Evolutionary conservation across 1,140 invertebrate species (phyloP), one percentile per base, ranked within the genome.

Genomic region (Bombus vancouverensis): DNA sequence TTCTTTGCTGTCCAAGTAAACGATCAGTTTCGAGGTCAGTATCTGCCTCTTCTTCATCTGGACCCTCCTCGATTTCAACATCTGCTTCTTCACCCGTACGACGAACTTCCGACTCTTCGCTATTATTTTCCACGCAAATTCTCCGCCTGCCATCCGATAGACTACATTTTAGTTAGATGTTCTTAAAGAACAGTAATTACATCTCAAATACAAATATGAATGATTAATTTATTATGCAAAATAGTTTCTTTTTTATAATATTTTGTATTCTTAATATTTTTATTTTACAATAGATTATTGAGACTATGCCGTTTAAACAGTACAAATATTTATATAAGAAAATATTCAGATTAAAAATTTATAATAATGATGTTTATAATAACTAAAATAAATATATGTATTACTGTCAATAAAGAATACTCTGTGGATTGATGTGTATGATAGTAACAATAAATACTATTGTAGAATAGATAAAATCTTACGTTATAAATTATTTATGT

Each of bases 21-120:
- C 98, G 96, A 95, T 99, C 98, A 32, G 98, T 99, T 95, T 98
- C 98, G 80, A 98, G 95, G 93, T 98, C 98, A 0, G 98, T 98
- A 89, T 98, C 98, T 15, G 98, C 97, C 95, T 98, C 98, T 92
- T 98, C 97, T 96, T 95, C 95, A 18, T 95, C 95, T 13, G 93
- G 92, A 22, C 92, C 93, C 66, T 95, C 95, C 34, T 95, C 95
- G 5, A 94, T 92, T 62, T 95, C 95, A 57, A 93, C 88, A 22
- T 95, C 94, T 6, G 88, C 93, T 39, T 95, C 95, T 15, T 95
- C 94, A 10, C 91, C 88, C 22, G 84, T 90, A 44, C 93, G 87
- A 65, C 94, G 89, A 15, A 90, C 89, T 75, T 95, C 94, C 3
- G 94, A 95, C 81, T 95, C 94, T 47, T 95, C 94, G 84, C 94